Base-by-base conservation (phyloP, 2,888 invertebrate species). In the Polyommatus icarus region DNA sequence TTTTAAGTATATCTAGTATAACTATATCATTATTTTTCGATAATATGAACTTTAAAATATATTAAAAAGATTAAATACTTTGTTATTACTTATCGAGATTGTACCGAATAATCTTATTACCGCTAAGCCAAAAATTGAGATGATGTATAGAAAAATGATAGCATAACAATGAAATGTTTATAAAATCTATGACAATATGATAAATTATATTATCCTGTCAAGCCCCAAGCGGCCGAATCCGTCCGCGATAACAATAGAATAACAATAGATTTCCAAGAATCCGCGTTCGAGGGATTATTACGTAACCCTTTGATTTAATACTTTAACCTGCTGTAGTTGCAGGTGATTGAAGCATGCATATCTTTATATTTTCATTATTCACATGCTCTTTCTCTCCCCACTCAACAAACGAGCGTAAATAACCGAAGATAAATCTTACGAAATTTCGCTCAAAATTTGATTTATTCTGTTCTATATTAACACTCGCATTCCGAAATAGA, bases 401-500 rank as follows among this genome's bases (percentile, higher is more conserved):
- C 36, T 75, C 46, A 75, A 75, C 29, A 29, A 75, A 75, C 54
- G 40, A 50, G 18, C 50, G 20, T 50, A 29, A 75, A 75, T 75
- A 75, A 75, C 24, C 5, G 75, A 18, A 24, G 54, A 75, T 50
- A 75, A 50, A 75, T 50, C 20, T 20, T 50, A 50, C 54, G 12
- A 29, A 54, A 54, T 50, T 46, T 75, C 54, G 50, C 20, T 75
- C 29, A 24, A 29, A 75, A 75, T 7, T 54, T 75, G 75, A 75
- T 75, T 75, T 75, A 50, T 75, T 75, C 24, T 50, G 12, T 50
- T 54, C 29, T 18, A 75, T 54, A 46, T 40, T 67, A 67, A 67
- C 18, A 46, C 46, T 73, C 67, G 67, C 67, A 46, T 73, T 73
- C 73, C 24, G 29, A 75, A 75, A 29, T 46, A 54, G 54, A 73